Conservation (phyloP, 2,888 invertebrate species). For the Metalampra italica region DNA sequence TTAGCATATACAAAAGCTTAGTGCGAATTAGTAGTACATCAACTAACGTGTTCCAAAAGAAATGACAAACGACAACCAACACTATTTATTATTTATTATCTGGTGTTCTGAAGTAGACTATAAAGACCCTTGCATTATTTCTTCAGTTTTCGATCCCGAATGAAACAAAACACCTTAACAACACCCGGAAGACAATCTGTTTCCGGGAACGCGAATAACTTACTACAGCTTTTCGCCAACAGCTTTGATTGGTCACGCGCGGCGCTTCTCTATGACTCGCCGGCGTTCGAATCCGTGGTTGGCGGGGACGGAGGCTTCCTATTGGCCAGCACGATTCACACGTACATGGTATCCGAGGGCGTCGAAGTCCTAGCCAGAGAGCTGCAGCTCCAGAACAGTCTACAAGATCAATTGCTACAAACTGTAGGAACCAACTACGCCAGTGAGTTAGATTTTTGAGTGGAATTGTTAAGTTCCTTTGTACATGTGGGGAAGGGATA, state of each 20-base stretch:
- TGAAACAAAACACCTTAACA: no score
- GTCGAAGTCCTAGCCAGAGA: constrained; percentile 51
- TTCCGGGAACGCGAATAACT: no score
- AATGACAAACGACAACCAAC: no score
- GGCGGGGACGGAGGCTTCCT: constrained; percentile 87
- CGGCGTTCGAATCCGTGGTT: constrained; percentile 82
- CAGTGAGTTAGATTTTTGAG: constrained; percentile 66
- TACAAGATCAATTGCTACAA: constrained; percentile 68
- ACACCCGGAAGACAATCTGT: no score
- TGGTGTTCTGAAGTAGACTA: no score
- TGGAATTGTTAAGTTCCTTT: constrained; percentile 10
- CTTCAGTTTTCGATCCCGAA: no score
- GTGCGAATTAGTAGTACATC: no score
- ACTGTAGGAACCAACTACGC: constrained; percentile 72
- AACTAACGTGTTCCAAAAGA: no score
- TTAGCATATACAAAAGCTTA: no score
- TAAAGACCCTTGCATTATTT: no score
- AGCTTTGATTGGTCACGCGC: constrained; percentile 87
- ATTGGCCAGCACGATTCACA: constrained; percentile 85
- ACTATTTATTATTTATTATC: no score
- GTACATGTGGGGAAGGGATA: no score
- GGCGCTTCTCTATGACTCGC: constrained; percentile 86
- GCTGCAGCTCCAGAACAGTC: constrained; percentile 49
- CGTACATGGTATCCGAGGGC: constrained; percentile 62
- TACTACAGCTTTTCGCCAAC: constrained; percentile 14